phyloP scores from a whole-genome alignment of 2,113 vertebrate genomes.

The Megaceryle torquata region DNA sequence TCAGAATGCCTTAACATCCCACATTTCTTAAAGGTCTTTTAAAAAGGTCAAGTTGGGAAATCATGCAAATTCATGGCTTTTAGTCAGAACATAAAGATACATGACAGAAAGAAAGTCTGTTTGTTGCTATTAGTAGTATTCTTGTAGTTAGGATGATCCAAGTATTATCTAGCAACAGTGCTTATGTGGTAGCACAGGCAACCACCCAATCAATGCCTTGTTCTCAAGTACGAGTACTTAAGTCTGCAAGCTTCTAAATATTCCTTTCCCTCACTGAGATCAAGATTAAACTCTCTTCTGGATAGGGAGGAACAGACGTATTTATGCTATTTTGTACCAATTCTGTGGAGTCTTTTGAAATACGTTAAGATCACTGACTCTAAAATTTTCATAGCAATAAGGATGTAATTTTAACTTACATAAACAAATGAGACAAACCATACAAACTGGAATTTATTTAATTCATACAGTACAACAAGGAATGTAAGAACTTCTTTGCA shows the following conservation, averaged over 20 bases:
- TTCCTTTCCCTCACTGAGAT: not conserved
- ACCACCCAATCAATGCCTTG: not conserved
- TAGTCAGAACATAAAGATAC: not conserved
- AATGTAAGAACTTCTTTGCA: not conserved
- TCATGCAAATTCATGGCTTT: not conserved
- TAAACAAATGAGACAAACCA: not conserved
- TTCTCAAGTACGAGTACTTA: not conserved
- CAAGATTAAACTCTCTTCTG: not conserved
- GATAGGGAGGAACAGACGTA: not conserved
- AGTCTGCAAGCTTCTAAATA: not conserved
- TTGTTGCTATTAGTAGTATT: not conserved
- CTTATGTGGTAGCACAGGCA: not conserved
- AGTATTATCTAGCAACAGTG: not conserved
- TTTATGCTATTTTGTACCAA: not conserved
- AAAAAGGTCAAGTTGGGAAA: not conserved
- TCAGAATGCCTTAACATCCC: not conserved
- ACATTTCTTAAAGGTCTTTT: slow-evolving; percentile 5
- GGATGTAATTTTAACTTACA: not conserved
- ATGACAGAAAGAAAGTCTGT: not conserved
- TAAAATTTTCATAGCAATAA: not conserved
- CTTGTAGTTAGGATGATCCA: not conserved
- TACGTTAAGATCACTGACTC: not conserved
- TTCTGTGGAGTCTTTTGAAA: not conserved
- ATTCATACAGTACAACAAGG: not conserved
- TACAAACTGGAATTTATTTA: slow-evolving; percentile 13